Evolutionary conservation across 2,113 vertebrate species (phyloP), one percentile per base, ranked within the genome.

Genomic region (Erpornis zantholeuca): DNA sequence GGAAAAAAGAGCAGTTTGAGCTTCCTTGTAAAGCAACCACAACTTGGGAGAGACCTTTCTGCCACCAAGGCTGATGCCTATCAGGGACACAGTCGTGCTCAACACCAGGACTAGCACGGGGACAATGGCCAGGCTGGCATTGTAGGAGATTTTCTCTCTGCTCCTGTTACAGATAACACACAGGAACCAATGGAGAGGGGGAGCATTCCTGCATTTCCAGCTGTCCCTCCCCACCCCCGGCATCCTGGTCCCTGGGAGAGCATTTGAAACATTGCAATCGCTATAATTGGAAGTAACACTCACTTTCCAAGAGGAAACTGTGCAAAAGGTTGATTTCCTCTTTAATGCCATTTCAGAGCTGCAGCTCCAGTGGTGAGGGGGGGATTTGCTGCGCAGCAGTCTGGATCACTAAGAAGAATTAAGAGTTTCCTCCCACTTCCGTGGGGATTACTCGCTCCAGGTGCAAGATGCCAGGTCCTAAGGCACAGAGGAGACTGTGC

Each of bases 251-350:
- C 85, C 84, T 68, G 83, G 49, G 93, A 93, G 89, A 81, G 82
- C 84, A 75, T 65, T 88, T 38, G 50, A 86, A 93, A 85, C 50
- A 69, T 9, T 81, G 90, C 93, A 81, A 81, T 60, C 5, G 38
- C 93, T 97, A 96, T 95, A 95, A 95, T 97, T 96, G 94, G 95
- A 95, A 96, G 82, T 57, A 81, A 86, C 77, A 56, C 84, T 96
- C 88, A 73, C 93, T 96, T 96, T 94, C 96, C 96, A 93, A 92
- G 93, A 90, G 87, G 92, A 92, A 96, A 95, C 85, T 88, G 73
- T 95, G 96, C 96, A 97, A 96, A 91, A 97, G 90, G 92, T 92
- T 95, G 92, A 86, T 95, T 97, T 96, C 93, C 93, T 82, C 77
- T 89, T 92, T 66, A 80, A 61, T 85, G 93, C 84, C 88, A 68